Percentiles rank a stretch among this genome's conserved stretches.
phyloP scores from a whole-genome alignment of 2,888 invertebrate species.

The Apodemia mormo region DNA sequence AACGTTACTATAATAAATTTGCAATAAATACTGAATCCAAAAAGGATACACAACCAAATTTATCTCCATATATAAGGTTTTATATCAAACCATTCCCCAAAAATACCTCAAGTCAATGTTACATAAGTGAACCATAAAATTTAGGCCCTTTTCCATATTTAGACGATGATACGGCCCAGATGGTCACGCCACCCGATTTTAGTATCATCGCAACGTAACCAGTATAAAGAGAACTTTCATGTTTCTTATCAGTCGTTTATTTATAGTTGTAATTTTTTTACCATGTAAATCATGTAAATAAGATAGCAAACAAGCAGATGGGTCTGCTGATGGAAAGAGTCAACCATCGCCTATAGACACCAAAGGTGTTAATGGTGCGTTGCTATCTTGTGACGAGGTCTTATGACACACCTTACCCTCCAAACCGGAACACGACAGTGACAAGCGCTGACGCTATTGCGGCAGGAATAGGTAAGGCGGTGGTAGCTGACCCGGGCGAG shows the following conservation, averaged over 20 bases:
- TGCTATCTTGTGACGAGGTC: too few species aligned
- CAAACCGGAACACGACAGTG: too few species aligned
- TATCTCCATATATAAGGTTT: conserved; percentile 1
- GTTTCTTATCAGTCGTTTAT: conserved; percentile 36
- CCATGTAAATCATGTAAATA: too few species aligned
- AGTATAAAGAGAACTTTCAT: conserved; percentile 54
- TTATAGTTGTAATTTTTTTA: background rate
- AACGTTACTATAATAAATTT: background rate
- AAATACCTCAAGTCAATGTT: conserved; percentile 45
- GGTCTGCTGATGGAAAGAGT: too few species aligned
- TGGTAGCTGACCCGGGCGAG: too few species aligned
- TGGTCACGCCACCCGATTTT: conserved; percentile 76
- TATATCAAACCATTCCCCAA: conserved; percentile 35
- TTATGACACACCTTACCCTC: too few species aligned
- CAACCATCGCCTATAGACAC: too few species aligned
- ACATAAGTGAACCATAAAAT: conserved; percentile 67
- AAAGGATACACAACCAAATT: background rate
- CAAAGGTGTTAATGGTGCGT: too few species aligned
- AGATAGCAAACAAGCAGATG: too few species aligned
- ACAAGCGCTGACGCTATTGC: too few species aligned
- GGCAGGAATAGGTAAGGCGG: too few species aligned
- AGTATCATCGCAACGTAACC: conserved; percentile 71
- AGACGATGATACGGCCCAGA: conserved; percentile 76
- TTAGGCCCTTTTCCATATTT: conserved; percentile 71
- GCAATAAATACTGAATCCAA: background rate